These are phyloP conservation scores for Unio pictorum DNA, from an alignment of 2,888 invertebrate genomes.

Conservation along the genomic window DNA sequence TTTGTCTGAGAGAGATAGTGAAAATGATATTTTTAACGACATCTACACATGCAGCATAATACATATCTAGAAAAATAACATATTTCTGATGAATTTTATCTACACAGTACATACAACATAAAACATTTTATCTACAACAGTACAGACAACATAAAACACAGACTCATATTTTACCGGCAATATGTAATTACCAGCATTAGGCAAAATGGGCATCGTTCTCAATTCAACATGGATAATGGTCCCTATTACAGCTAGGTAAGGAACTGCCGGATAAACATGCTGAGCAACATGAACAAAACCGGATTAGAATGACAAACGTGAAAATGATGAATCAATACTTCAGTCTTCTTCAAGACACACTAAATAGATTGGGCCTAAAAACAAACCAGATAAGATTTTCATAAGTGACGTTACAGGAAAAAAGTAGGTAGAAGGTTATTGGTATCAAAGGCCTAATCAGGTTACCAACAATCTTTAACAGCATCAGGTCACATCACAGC, in stretches of 20 bases:
- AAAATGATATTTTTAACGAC: no score
- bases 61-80: no score
- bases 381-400: conserved; percentile 6
- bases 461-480: no score
- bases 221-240: conserved; percentile 8
- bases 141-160: no score
- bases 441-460: conserved; percentile 5
- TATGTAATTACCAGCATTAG: conserved; percentile 1
- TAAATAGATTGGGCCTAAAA: neutral
- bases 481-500: conserved; percentile 4
- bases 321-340: conserved; percentile 8
- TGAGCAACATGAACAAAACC: conserved; percentile 1
- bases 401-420: conserved; percentile 13
- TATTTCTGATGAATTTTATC: no score
- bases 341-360: neutral
- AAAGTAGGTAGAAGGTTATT: conserved; percentile 7
- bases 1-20: no score
- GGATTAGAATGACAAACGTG: conserved; percentile 5
- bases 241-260: conserved; percentile 10
- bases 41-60: no score
- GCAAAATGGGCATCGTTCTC: neutral
- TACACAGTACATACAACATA: no score
- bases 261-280: conserved; percentile 1
- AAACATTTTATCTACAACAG: no score
- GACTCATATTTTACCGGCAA: neutral